phyloP scores from a whole-genome alignment of 2,113 vertebrate species.

The Psammodynastes pulverulentus region DNA sequence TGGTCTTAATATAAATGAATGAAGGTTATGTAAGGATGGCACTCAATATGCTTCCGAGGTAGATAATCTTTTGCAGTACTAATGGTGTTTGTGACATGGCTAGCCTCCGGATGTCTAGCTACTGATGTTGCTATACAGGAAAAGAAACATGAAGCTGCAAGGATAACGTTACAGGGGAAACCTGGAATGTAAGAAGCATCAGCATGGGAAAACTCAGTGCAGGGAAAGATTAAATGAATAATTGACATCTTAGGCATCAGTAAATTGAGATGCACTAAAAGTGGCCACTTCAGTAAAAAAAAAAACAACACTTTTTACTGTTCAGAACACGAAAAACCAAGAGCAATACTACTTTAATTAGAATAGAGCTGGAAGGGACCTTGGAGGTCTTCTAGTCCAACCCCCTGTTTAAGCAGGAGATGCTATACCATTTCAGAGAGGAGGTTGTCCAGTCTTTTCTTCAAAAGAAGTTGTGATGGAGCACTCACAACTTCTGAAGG shows the following conservation, averaged over 20 bases:
- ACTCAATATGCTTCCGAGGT: neutral
- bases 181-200: neutral
- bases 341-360: neutral
- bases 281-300: neutral
- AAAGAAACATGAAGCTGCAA: neutral
- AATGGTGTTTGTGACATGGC: neutral
- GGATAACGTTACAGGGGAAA: neutral
- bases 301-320: neutral
- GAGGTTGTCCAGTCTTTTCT: too few species aligned
- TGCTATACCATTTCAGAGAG: too few species aligned
- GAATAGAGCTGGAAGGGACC: too few species aligned
- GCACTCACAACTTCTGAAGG: too few species aligned
- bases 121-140: neutral
- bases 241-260: neutral
- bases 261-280: neutral
- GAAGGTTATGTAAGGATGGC: neutral
- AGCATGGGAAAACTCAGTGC: neutral
- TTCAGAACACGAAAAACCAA: neutral
- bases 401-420: too few species aligned
- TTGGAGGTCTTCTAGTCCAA: too few species aligned
- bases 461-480: too few species aligned
- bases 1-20: neutral
- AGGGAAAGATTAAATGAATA: neutral
- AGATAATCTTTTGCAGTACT: neutral
- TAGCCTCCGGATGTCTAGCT: neutral